Evolutionary conservation across 2,113 vertebrate genomes (phyloP), one percentile per base, ranked within the genome.

Genomic region (Petrocephalus microphthalmus): DNA sequence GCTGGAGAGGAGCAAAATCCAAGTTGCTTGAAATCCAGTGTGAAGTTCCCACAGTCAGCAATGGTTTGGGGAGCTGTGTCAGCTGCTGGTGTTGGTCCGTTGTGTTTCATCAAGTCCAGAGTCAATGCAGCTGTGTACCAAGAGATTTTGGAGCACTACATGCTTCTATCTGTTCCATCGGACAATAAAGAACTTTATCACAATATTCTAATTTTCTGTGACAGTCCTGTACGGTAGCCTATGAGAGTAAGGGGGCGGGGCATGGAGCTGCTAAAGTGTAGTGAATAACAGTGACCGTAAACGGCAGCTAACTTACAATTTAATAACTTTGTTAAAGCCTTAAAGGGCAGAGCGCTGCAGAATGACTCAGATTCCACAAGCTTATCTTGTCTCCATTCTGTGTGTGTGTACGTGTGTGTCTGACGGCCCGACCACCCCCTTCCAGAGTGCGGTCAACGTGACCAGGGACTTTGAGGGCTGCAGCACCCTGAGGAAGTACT

Each of bases 381-480:
- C 78, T 83, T 82, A 82, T 37, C 42, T 83, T 78, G 60, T 84
- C 0, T 49, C 2, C n/a, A 17, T 47, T 83, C 67, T 81, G 29
- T 78, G 0, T 19, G 0, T 82, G 15, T 45, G 1, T 54, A 1
- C 17, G 29, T 82, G 71, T n/a, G 0, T 71, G 64, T 89, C 83
- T 87, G 57, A 91, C 4, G 57, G 60, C 81, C n/a, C 19, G 2
- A 22, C 20, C n/a, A 37, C 64, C 37, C 1, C n/a, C 54, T 90
- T 88, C 37, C 85, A 96, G 95, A 93, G 94, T 13, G 95, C 98
- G 0, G 95, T 99, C 83, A 98, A 97, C 0, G 98, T 99, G 0
- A 97, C 98, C 0, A 92, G 98, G 88, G 98, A 99, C 89, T 99
- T 99, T 0, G 98, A 99, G 92, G 98, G 98, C 89, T 99, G 98